phyloP scores from a whole-genome alignment of 23 tunicate genomes.

The Styela clava region DNA sequence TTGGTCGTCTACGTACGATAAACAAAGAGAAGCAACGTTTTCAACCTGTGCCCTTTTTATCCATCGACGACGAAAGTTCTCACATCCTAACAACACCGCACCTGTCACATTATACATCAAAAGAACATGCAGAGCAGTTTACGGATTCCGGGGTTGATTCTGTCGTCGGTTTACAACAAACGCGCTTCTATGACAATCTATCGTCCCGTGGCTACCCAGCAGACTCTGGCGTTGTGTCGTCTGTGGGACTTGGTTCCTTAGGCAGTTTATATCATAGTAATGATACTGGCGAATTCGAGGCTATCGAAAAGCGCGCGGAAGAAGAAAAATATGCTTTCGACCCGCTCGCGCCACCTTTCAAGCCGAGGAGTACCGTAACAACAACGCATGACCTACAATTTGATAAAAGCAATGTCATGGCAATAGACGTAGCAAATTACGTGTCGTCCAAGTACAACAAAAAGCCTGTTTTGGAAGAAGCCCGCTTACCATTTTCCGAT shows the following conservation, averaged over 20 bases:
- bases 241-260: neutral
- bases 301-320: neutral
- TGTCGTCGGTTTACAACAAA: neutral
- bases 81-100: neutral
- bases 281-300: neutral
- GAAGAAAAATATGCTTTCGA: neutral
- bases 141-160: neutral
- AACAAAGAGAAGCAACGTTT: slow-evolving; percentile 1
- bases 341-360: slow-evolving; percentile 6
- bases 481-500: neutral
- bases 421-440: slow-evolving; percentile 10
- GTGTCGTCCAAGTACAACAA: neutral
- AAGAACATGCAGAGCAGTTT: neutral
- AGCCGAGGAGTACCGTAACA: neutral
- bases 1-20: neutral
- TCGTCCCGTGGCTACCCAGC: neutral
- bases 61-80: neutral
- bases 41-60: neutral
- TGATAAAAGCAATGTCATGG: neutral
- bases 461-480: neutral
- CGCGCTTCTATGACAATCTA: slow-evolving; percentile 8
- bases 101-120: neutral
- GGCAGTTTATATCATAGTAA: neutral
- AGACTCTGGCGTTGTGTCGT: neutral
- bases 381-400: neutral